phyloP scores from a whole-genome alignment of 2,888 invertebrate genomes.

The Mantis religiosa region DNA sequence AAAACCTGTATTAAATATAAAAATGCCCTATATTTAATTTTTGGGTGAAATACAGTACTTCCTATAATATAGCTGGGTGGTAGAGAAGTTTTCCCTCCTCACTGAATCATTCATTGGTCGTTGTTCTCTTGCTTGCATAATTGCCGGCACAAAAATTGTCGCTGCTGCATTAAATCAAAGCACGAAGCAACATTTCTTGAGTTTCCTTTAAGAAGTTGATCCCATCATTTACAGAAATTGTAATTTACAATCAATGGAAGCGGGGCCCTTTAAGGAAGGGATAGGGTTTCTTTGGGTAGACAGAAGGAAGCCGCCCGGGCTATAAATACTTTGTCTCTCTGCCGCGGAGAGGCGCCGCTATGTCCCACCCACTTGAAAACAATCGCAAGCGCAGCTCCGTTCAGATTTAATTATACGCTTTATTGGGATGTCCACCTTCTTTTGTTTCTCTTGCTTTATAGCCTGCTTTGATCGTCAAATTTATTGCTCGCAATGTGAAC shows the following conservation, averaged over 20 bases:
- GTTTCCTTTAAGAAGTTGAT: not conserved
- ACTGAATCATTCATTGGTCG: no score
- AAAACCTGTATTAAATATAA: no score
- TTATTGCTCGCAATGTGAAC: no score
- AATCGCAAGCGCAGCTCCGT: not conserved
- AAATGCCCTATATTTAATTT: no score
- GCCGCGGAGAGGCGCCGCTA: not conserved
- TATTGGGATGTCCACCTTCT: constrained; percentile 1
- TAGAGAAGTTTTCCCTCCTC: no score
- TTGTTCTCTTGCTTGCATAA: no score
- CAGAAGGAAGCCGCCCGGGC: not conserved
- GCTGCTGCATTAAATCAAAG: not conserved
- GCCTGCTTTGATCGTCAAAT: not conserved
- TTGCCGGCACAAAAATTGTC: not conserved
- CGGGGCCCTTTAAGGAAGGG: not conserved
- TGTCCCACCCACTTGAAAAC: not conserved
- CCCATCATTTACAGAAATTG: not conserved
- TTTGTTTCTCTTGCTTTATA: not conserved
- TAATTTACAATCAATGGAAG: not conserved
- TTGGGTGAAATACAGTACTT: no score
- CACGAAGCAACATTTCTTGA: not conserved
- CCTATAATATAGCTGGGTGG: no score
- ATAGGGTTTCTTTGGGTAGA: not conserved
- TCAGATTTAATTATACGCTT: constrained; percentile 10
- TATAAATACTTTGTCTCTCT: constrained; percentile 1